These are phyloP conservation scores for Limnephilus lunatus DNA, from an alignment of 2,888 invertebrate species.

Conservation along the genomic window DNA sequence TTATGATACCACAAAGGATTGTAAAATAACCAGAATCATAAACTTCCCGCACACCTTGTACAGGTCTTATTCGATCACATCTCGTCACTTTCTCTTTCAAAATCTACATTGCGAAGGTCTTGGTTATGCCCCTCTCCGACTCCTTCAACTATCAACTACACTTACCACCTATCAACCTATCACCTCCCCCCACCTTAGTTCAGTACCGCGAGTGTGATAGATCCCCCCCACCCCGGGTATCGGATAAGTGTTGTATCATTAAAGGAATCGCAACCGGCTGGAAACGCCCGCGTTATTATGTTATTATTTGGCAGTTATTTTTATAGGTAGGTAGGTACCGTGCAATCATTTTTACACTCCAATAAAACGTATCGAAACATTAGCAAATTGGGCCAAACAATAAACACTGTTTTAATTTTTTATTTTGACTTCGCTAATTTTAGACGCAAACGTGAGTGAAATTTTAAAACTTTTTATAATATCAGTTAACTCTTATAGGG, in stretches of 20 bases:
- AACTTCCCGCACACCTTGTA: conserved; percentile 3
- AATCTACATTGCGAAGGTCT: conserved; percentile 69
- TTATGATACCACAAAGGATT: neutral
- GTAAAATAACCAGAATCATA: neutral
- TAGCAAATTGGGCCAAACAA: neutral
- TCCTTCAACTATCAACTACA: neutral
- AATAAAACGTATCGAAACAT: neutral
- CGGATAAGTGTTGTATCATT: neutral
- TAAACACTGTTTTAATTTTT: neutral
- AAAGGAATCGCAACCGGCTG: neutral
- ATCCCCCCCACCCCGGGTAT: neutral
- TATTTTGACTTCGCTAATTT: neutral
- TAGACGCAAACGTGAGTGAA: neutral
- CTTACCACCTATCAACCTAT: conserved; percentile 18
- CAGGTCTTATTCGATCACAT: neutral
- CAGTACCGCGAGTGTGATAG: neutral
- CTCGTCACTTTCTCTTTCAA: conserved; percentile 69
- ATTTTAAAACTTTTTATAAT: too few species aligned
- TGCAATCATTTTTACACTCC: neutral
- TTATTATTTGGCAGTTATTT: neutral
- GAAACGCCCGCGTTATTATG: conserved; percentile 7
- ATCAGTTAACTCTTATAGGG: too few species aligned
- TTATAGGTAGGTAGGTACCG: neutral
- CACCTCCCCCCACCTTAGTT: conserved; percentile 19
- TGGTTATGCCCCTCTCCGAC: conserved; percentile 68